Conservation (phyloP, 2,888 invertebrate genomes). For the Caenorhabditis macrosperma region DNA sequence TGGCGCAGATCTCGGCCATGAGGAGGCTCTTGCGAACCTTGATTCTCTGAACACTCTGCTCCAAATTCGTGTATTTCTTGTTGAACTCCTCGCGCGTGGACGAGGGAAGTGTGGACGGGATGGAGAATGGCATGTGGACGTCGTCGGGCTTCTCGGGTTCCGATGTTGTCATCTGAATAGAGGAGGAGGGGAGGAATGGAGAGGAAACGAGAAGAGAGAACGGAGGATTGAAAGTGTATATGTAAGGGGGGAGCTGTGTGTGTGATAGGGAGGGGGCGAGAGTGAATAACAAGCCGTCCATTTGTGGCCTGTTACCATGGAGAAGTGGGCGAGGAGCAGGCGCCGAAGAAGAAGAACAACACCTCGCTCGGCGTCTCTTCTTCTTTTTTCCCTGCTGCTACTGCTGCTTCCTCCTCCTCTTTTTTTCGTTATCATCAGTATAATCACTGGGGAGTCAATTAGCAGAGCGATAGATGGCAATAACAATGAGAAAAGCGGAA, state of each 20-base stretch:
- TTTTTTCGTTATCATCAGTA: neutral
- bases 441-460: neutral
- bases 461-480: neutral
- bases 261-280: slow-evolving; percentile 22
- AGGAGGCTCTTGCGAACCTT: slow-evolving; percentile 13
- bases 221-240: slow-evolving; percentile 28
- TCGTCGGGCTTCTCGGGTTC: neutral
- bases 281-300: slow-evolving; percentile 10
- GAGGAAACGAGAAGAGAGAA: neutral
- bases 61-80: slow-evolving; percentile 10
- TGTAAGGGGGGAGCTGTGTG: slow-evolving; percentile 18
- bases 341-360: neutral
- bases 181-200: too few relatives aligned
- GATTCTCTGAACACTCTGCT: slow-evolving; percentile 12
- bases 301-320: slow-evolving; percentile 19
- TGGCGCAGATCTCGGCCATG: slow-evolving; percentile 12
- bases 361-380: neutral
- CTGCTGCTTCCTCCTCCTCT: neutral
- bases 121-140: neutral
- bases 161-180: neutral
- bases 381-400: too few relatives aligned
- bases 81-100: neutral
- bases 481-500: neutral
- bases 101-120: neutral
- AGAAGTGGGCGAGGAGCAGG: neutral